phyloP scores from a whole-genome alignment of 2,797 vertebrate genomes.

The Lithobates sylvaticus region DNA sequence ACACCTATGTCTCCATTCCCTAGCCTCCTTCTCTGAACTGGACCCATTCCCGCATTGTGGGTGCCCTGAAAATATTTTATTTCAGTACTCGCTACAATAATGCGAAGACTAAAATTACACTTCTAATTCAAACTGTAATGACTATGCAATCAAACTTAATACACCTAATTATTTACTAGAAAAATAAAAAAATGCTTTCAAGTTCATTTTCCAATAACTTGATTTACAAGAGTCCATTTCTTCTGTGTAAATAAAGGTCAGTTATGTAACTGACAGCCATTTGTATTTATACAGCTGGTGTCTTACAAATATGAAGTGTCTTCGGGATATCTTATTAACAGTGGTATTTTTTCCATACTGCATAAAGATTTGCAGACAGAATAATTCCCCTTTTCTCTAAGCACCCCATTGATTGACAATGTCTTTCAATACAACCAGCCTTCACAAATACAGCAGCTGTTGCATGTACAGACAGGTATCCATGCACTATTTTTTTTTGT shows the following conservation, averaged over 20 bases:
- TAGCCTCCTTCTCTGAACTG: no score
- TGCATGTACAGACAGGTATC: slow-evolving; percentile 5
- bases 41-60: no score
- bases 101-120: slow-evolving; percentile 40
- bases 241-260: slow-evolving; percentile 9
- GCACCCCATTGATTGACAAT: background rate
- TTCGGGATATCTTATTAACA: slow-evolving; percentile 5
- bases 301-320: background rate
- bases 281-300: slow-evolving; percentile 34
- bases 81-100: slow-evolving; percentile 46
- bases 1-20: no score
- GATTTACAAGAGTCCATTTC: slow-evolving; percentile 27
- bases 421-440: background rate
- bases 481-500: slow-evolving; percentile 5
- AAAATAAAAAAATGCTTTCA: slow-evolving; percentile 30
- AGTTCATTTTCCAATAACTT: slow-evolving; percentile 35
- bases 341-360: background rate
- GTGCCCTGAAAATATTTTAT: slow-evolving; percentile 49
- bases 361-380: slow-evolving; percentile 1
- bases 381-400: background rate
- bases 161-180: slow-evolving; percentile 32
- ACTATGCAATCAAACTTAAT: slow-evolving; percentile 43
- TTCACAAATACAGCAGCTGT: background rate
- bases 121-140: slow-evolving; percentile 47
- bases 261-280: slow-evolving; percentile 2